Evolutionary conservation across 2,113 vertebrate species (phyloP), one percentile per base, ranked within the genome.

Genomic region (Sapajus apella): DNA sequence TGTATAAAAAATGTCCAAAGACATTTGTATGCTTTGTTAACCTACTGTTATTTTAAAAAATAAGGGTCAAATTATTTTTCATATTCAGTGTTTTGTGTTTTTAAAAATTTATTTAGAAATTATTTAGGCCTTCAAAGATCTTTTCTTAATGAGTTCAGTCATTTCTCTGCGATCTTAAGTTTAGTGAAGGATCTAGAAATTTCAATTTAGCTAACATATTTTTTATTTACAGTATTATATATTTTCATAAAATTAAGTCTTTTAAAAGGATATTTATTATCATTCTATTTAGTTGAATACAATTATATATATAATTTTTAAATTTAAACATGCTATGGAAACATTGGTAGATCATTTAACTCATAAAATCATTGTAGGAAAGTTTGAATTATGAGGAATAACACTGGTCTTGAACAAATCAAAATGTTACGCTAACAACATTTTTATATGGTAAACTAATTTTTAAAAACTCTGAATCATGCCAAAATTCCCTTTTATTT

Each of bases 331-430:
- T 66, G 21, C 2, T 43, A 50, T 85, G 5, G 32, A 85, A 89
- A 58, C n/a, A 89, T 32, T 45, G 9, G 35, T 76, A 68, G n/a
- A 73, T 93, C 55, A 89, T 68, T 93, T 72, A 93, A 52, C 43
- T 80, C 55, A 66, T 75, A 94, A 88, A 94, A 79, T 8, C 47
- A 88, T 21, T 70, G 8, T 45, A 85, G 55, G 32, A 85, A 80
- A 73, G 32, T 81, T 80, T 92, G 40, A 94, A 58, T 68, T 86
- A 89, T 80, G 47, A 80, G 40, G 89, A 79, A 91, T 81, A 89
- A 84, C 23, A 20, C 6, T 43, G 52, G 35, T 75, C n/a, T 75
- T 86, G 14, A 77, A 93, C 7, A 91, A 83, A 83, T 35, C 32
- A 92, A 68, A 94, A 88, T 58, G 68, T 56, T 87, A 23, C 47